phyloP scores from a whole-genome alignment of 53 echinoderm and acorn worm species.

The Holothuria scabra region DNA sequence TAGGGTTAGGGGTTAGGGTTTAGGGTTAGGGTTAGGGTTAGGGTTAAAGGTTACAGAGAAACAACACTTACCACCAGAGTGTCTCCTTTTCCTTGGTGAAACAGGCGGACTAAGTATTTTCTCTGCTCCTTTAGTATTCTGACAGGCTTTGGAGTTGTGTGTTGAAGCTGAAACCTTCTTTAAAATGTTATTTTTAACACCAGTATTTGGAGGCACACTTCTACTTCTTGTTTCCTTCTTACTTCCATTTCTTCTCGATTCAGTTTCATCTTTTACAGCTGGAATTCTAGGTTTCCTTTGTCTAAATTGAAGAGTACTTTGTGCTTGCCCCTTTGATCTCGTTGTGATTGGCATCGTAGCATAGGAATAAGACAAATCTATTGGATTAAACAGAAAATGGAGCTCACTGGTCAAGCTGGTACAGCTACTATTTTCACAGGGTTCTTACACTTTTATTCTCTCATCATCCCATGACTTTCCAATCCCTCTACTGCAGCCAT shows the following conservation, averaged over 20 bases:
- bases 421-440: no score
- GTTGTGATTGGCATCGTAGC: constrained; percentile 69
- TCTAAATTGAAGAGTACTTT: constrained; percentile 57
- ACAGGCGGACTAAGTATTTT: background rate
- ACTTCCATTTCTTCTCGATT: background rate
- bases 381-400: no score
- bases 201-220: constrained; percentile 15
- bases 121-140: background rate
- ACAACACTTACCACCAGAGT: constrained; percentile 26
- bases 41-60: no score
- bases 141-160: background rate
- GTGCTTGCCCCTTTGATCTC: constrained; percentile 52
- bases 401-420: no score
- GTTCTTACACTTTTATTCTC: no score
- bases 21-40: no score
- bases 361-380: no score
- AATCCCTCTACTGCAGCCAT: no score
- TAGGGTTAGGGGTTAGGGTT: no score
- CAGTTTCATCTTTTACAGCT: constrained; percentile 23
- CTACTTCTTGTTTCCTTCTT: background rate
- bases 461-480: no score
- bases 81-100: constrained; percentile 28
- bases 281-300: constrained; percentile 62
- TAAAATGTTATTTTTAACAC: no score
- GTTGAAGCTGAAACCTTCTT: background rate